These are phyloP conservation scores for Platichthys flesus DNA, from an alignment of 2,113 vertebrate genomes.

Conservation along the genomic window DNA sequence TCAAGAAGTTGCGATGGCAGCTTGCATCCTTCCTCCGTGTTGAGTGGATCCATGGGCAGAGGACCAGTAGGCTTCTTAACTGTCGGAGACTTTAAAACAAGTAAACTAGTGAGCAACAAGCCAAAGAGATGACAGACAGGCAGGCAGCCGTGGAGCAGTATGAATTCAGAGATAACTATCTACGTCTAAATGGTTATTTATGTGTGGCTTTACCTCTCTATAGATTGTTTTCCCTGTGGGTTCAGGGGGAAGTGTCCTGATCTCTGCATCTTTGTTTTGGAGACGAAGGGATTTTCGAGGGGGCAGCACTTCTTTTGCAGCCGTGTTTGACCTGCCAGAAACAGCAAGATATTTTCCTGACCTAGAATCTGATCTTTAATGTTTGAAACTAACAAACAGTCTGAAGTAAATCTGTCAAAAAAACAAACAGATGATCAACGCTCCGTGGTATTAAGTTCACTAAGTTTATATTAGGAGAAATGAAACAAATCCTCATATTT, in stretches of 20 bases:
- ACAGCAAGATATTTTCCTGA: not conserved
- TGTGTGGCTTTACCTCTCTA: slow-evolving; percentile 27
- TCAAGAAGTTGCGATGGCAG: slow-evolving; percentile 68
- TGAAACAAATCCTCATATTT: too few species aligned
- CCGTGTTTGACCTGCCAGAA: slow-evolving; percentile 40
- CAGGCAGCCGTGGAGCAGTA: not conserved
- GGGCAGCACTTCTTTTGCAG: slow-evolving; percentile 54
- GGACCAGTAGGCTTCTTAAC: slow-evolving; percentile 61
- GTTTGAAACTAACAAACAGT: not conserved
- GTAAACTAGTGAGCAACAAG: slow-evolving; percentile 3
- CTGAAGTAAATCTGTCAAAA: not conserved
- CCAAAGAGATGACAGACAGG: not conserved
- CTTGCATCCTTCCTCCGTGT: slow-evolving; percentile 62
- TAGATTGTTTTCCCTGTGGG: not conserved
- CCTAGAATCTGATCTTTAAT: not conserved
- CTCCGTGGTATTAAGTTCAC: not conserved
- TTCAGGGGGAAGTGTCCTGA: slow-evolving; percentile 33
- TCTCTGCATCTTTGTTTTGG: slow-evolving; percentile 64
- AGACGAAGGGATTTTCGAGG: slow-evolving; percentile 78
- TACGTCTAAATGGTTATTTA: not conserved
- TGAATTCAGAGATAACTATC: not conserved
- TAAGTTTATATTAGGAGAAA: too few species aligned
- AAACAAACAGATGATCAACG: not conserved
- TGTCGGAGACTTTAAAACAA: slow-evolving; percentile 1
- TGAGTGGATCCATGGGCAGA: slow-evolving; percentile 66